Evolutionary conservation across 2,797 vertebrate species (phyloP), one percentile per base, ranked within the genome.

Genomic region (Mallotus villosus): DNA sequence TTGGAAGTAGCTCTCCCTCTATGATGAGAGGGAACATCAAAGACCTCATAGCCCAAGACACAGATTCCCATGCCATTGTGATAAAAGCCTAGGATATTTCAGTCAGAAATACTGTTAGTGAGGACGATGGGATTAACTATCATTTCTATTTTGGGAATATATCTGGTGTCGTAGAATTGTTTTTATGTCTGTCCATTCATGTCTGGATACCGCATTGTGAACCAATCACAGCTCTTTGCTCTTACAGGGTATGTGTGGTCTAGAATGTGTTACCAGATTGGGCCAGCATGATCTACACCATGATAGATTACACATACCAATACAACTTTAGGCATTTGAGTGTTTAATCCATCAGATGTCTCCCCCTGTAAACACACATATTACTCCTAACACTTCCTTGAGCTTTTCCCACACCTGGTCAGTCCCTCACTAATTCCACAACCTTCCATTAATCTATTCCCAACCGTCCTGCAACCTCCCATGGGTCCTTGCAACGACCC

Each of bases 1-100:
- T 84, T 89, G 87, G 82, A 88, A 90, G 88, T 73, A 84, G 84
- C 79, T 83, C 84, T 88, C 77, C 82, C 68, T 73, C 78, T 87
- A 81, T 11, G 59, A 81, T 73, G 37, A 64, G 1, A 82, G 84
- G 81, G 67, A 86, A 89, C 85, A 87, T 88, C 84, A 87, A 85
- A 89, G 80, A 84, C 81, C 79, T 73, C 74, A 65, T 69, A 71
- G 74, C 25, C 78, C 16, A n/a, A n/a, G 19, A 57, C 34, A 58
- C 53, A 53, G 41, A 69, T 81, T 83, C 74, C 41, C 59, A 73
- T 4, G 46, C 74, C 60, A 65, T 67, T 2, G 71, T 71, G 82
- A 82, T 75, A 68, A 78, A 71, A 85, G 76, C 71, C 25, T 66
- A 75, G 77, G 76, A 80, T 71, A 79, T 53, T 32, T 73, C 19